Evolutionary conservation across 2,797 vertebrate species (phyloP).

Genomic region (Cheirogaleus major): DNA sequence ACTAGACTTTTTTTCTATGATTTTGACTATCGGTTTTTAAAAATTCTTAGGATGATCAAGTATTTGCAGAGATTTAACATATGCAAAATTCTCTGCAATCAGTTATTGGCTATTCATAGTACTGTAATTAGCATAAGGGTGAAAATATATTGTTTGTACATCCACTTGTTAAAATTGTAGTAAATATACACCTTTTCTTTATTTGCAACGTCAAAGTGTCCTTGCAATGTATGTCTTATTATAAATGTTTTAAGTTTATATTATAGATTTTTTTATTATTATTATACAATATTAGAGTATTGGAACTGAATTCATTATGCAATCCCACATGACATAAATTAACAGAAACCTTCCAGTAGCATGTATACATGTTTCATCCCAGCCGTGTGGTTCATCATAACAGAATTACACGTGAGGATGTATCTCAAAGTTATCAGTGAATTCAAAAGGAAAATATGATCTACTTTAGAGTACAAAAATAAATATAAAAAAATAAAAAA

Average conservation of each 20-base stretch:
- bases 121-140: conserved; percentile 10
- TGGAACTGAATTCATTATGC: conserved; percentile 53
- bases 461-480: neutral
- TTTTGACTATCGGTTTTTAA: neutral
- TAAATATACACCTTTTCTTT: conserved; percentile 42
- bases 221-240: conserved; percentile 11
- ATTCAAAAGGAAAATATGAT: conserved; percentile 32
- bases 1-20: neutral
- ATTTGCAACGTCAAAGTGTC: conserved; percentile 31
- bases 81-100: conserved; percentile 45
- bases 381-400: neutral
- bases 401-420: neutral
- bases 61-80: conserved; percentile 41
- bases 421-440: neutral
- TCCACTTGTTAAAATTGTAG: neutral
- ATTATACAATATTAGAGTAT: conserved; percentile 11
- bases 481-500: conserved; percentile 15
- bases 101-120: conserved; percentile 44
- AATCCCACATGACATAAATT: conserved; percentile 14
- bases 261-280: conserved; percentile 56
- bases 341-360: neutral
- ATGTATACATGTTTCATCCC: neutral
- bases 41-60: neutral
- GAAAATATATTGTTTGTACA: conserved; percentile 29
- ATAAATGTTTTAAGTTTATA: conserved; percentile 32